phyloP scores from a whole-genome alignment of 1,140 invertebrate genomes.

The Lepidurus packardi region DNA sequence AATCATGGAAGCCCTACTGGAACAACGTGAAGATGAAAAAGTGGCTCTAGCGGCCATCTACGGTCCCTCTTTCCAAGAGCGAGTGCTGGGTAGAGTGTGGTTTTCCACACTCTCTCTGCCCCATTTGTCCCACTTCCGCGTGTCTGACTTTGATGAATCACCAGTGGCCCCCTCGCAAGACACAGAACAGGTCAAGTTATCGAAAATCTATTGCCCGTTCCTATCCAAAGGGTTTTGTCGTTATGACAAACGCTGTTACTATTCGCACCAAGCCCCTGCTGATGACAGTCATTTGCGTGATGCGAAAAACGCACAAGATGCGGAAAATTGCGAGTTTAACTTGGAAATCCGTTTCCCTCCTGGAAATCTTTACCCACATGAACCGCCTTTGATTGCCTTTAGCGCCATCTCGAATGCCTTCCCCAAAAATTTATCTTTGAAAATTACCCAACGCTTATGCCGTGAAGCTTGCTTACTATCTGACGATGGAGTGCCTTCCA shows the following conservation, averaged over 20 bases:
- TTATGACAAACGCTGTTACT: conserved; percentile 63
- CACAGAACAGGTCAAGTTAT: conserved; percentile 48
- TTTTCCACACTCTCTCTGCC: conserved; percentile 46
- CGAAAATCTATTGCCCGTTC: conserved; percentile 60
- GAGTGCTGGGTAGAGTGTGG: conserved; percentile 60
- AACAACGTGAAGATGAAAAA: conserved; percentile 62
- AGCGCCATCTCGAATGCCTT: conserved; percentile 53
- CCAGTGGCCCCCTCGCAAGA: conserved; percentile 48
- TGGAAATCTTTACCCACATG: conserved; percentile 59
- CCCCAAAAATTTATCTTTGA: conserved; percentile 55
- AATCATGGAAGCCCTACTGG: conserved; percentile 44
- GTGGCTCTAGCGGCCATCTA: conserved; percentile 67
- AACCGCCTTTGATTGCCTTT: conserved; percentile 61
- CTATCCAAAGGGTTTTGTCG: conserved; percentile 61
- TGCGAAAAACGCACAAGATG: conserved; percentile 27
- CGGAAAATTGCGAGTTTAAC: conserved; percentile 49
- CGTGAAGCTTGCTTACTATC: conserved; percentile 57
- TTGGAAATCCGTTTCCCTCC: conserved; percentile 67
- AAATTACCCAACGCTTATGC: conserved; percentile 56
- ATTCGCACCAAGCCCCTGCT: conserved; percentile 54
- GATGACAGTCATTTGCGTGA: conserved; percentile 43
- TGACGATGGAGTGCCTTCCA: conserved; percentile 57
- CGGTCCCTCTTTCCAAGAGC: conserved; percentile 58
- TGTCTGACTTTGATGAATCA: conserved; percentile 59
- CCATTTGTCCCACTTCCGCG: neutral